These are phyloP conservation scores for Scomberomorus guttatus DNA, from an alignment of 2,797 vertebrate genomes.

Conservation along the genomic window DNA sequence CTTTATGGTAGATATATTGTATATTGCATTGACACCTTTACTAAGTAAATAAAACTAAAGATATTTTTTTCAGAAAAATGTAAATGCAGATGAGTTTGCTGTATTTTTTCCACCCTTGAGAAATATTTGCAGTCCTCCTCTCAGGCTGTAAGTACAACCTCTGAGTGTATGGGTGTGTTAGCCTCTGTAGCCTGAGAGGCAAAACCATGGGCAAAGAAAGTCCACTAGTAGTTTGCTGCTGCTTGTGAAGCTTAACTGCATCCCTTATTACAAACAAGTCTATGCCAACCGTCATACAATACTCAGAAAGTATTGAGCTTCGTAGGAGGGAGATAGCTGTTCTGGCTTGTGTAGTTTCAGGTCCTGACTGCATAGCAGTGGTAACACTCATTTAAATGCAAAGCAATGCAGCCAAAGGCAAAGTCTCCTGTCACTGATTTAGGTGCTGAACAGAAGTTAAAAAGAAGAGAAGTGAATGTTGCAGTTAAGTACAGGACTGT, in stretches of 20 bases:
- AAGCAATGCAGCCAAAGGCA: not conserved
- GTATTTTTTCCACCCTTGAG: not conserved
- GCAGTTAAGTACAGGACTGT: not conserved
- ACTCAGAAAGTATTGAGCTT: not conserved
- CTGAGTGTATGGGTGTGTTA: not conserved
- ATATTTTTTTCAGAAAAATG: too few relatives aligned
- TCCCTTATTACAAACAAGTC: not conserved
- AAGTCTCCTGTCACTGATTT: not conserved
- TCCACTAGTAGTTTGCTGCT: too few relatives aligned
- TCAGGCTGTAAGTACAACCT: too few relatives aligned
- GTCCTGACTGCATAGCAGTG: slow-evolving; percentile 3
- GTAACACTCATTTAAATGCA: not conserved
- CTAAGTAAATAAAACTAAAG: too few relatives aligned
- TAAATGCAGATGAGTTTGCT: not conserved
- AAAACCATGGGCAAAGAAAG: too few relatives aligned
- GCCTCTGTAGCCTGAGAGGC: not conserved
- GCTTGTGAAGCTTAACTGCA: too few relatives aligned
- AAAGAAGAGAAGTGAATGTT: not conserved
- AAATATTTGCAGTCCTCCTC: not conserved
- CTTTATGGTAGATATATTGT: not conserved
- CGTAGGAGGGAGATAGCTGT: not conserved
- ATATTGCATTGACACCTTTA: not conserved
- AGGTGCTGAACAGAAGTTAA: not conserved
- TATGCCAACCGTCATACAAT: not conserved
- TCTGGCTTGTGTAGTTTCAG: slow-evolving; percentile 5